A percentile compares a stretch with the other conserved stretches of the same genome.
Conservation (phyloP, 92 coral and sea anemone genomes). For the Epizoanthus scotinus region DNA sequence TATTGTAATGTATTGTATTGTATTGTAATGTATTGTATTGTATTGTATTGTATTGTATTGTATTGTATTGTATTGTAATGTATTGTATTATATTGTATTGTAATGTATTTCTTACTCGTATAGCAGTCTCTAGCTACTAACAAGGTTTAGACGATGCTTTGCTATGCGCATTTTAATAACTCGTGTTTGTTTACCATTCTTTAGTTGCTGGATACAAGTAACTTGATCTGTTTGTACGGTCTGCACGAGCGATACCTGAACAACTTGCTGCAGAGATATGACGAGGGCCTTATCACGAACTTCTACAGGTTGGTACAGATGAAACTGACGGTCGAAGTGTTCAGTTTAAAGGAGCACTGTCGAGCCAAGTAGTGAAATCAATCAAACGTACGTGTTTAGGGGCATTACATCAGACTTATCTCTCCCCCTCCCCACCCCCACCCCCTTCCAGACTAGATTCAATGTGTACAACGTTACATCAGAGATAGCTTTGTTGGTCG, state of each 20-base stretch:
- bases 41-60: neutral
- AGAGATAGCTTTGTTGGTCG: too few species aligned
- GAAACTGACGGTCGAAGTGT: neutral
- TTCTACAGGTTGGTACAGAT: slow-evolving; percentile 77
- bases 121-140: too few species aligned
- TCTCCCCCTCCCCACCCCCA: neutral
- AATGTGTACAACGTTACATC: too few species aligned
- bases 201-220: slow-evolving; percentile 80
- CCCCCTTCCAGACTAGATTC: neutral
- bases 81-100: too few species aligned
- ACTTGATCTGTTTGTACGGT: slow-evolving; percentile 90
- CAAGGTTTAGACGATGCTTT: too few species aligned
- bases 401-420: too few species aligned
- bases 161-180: too few species aligned
- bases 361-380: too few species aligned
- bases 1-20: neutral
- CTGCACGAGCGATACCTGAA: slow-evolving; percentile 92
- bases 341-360: too few species aligned
- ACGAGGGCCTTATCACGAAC: slow-evolving; percentile 85
- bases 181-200: neutral
- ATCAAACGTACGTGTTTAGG: too few species aligned
- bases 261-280: slow-evolving; percentile 83
- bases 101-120: too few species aligned
- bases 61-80: too few species aligned
- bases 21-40: neutral